A percentile compares a stretch with the other conserved stretches of the same genome.
Conservation (phyloP, 2,113 vertebrate species). For the Chaetorhynchus papuensis region DNA sequence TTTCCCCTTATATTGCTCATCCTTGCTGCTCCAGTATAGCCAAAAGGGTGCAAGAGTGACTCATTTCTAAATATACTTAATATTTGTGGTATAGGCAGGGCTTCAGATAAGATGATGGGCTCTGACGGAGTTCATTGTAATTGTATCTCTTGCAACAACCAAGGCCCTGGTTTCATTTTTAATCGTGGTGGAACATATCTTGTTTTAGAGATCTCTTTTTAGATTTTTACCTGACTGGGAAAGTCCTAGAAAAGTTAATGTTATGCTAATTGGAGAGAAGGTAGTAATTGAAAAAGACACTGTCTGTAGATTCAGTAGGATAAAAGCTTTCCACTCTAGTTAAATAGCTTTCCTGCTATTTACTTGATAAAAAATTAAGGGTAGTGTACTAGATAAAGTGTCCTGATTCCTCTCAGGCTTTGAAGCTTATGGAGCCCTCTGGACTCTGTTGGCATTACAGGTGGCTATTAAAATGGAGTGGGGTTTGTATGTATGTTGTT, state of each 20-base stretch:
- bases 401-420: neutral
- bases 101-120: neutral
- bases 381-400: neutral
- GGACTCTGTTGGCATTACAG: neutral
- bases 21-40: neutral
- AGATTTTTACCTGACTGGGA: neutral
- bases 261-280: neutral
- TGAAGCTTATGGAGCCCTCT: neutral
- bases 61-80: slow-evolving; percentile 27
- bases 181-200: rapidly evolving
- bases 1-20: neutral
- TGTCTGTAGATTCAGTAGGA: neutral
- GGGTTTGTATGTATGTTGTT: neutral
- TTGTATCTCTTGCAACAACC: neutral
- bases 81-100: slow-evolving; percentile 7
- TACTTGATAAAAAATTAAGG: neutral
- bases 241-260: neutral
- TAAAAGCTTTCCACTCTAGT: neutral
- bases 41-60: neutral
- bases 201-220: neutral
- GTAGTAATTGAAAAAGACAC: neutral
- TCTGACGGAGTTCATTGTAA: neutral
- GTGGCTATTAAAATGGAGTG: neutral
- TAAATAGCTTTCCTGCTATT: neutral
- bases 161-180: neutral